Evolutionary conservation across 2,888 invertebrate species (phyloP).

Genomic region (Anoncus sp.): DNA sequence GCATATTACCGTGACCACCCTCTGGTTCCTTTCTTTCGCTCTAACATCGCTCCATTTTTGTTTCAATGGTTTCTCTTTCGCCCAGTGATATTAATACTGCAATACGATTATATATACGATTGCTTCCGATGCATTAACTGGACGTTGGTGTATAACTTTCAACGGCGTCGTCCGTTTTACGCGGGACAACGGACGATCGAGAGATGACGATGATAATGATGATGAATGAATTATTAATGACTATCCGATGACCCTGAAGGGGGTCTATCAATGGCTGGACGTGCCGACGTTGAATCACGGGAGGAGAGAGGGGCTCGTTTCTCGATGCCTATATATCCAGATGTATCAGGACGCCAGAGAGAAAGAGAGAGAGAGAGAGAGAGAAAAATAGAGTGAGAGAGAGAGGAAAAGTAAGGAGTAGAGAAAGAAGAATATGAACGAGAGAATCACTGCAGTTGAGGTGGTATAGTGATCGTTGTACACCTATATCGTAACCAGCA

Average conservation of each 20-base stretch:
- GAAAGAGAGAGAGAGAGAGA: constrained; percentile 27
- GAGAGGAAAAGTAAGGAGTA: no score
- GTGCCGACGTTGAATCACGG: constrained; percentile 59
- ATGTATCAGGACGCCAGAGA: constrained; percentile 35
- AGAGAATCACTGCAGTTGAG: constrained; percentile 34
- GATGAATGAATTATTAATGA: constrained; percentile 82
- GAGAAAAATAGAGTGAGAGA: constrained; percentile 15
- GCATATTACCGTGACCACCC: constrained; percentile 65
- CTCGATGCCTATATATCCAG: constrained; percentile 31
- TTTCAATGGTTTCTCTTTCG: constrained; percentile 37
- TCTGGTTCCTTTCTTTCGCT: constrained; percentile 30
- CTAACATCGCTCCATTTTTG: constrained; percentile 1
- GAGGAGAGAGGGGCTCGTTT: constrained; percentile 27
- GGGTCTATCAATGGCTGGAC: constrained; percentile 75
- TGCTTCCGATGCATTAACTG: constrained; percentile 45
- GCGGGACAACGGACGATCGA: constrained; percentile 45
- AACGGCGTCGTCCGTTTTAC: constrained; percentile 54
- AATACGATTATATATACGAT: constrained; percentile 15
- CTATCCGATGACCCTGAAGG: constrained; percentile 65
- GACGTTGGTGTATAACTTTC: constrained; percentile 26
- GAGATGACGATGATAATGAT: constrained; percentile 79
- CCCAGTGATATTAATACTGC: constrained; percentile 12
- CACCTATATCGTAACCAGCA: constrained; percentile 52
- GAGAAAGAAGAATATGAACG: constrained; percentile 30
- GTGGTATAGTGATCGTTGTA: constrained; percentile 47